Conservation (phyloP, 2,888 invertebrate genomes). For the Boloria euphrosyne region DNA sequence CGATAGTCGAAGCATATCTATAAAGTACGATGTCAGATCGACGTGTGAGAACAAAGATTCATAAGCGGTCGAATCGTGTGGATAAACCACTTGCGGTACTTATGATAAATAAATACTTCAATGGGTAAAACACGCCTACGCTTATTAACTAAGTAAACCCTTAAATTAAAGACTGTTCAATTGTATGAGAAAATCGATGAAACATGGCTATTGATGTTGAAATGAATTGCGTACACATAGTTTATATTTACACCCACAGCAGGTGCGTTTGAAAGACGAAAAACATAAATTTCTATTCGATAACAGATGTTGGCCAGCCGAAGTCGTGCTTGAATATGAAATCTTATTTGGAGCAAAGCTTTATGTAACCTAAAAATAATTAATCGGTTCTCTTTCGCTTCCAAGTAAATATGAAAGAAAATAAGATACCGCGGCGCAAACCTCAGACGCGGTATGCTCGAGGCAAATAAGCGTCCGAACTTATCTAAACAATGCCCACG, state of each 20-base stretch:
- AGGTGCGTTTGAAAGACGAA: slow-evolving; percentile 75
- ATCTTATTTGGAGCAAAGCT: slow-evolving; percentile 63
- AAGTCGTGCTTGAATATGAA: slow-evolving; percentile 61
- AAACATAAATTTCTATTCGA: slow-evolving; percentile 74
- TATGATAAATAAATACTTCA: slow-evolving; percentile 49
- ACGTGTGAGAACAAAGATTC: slow-evolving; percentile 62
- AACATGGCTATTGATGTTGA: slow-evolving; percentile 39
- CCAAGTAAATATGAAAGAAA: slow-evolving; percentile 39
- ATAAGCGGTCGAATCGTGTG: slow-evolving; percentile 61
- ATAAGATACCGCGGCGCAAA: slow-evolving; percentile 46
- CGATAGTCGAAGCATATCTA: slow-evolving; percentile 59
- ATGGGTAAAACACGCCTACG: slow-evolving; percentile 57
- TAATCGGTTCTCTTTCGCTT: slow-evolving; percentile 46
- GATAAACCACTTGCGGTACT: slow-evolving; percentile 64
- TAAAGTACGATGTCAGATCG: slow-evolving; percentile 18
- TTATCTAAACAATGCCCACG: slow-evolving; percentile 69
- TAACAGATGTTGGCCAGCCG: slow-evolving; percentile 76
- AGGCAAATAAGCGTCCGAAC: slow-evolving; percentile 64
- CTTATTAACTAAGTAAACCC: slow-evolving; percentile 65
- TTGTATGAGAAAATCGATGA: slow-evolving; percentile 53
- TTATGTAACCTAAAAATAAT: slow-evolving; percentile 65
- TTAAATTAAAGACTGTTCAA: slow-evolving; percentile 45
- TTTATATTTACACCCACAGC: slow-evolving; percentile 64
- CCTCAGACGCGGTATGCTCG: slow-evolving; percentile 54
- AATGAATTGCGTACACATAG: slow-evolving; percentile 45